Conservation (phyloP, 2,888 invertebrate genomes). For the Seira sanloemensis region DNA sequence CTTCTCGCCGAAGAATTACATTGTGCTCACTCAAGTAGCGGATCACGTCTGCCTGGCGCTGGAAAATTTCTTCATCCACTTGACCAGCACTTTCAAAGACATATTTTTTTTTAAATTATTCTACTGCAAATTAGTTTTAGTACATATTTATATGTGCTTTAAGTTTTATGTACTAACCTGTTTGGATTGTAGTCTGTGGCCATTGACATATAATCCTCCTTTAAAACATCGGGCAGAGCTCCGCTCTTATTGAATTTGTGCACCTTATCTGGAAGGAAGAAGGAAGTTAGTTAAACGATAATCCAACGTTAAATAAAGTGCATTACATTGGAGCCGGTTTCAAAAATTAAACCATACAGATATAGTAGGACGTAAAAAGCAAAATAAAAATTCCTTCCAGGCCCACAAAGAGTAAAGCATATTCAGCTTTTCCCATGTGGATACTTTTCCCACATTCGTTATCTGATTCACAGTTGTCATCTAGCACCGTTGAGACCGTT, state of each 20-base stretch:
- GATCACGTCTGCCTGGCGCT: conserved; percentile 85
- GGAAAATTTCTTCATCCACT: conserved; percentile 80
- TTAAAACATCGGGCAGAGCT: conserved; percentile 81
- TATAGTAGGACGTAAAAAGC: conserved; percentile 78
- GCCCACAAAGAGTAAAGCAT: conserved; percentile 79
- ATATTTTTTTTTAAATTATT: neutral
- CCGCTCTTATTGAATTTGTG: conserved; percentile 80
- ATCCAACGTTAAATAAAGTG: too few species aligned
- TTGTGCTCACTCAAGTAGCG: conserved; percentile 83
- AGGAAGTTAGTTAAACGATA: too few species aligned
- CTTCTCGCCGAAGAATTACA: conserved; percentile 81
- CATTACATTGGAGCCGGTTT: too few species aligned
- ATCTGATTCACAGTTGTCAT: conserved; percentile 77
- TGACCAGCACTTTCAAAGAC: conserved; percentile 76
- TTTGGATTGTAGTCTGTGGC: conserved; percentile 76
- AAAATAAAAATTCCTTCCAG: conserved; percentile 78
- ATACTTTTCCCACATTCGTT: conserved; percentile 78
- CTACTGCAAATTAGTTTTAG: neutral
- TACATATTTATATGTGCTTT: too few species aligned
- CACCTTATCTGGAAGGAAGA: conserved; percentile 78
- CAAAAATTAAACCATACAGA: conserved; percentile 78
- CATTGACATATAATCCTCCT: conserved; percentile 80
- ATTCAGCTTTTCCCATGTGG: conserved; percentile 79
- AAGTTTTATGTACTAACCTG: too few species aligned
- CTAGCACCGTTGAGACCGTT: conserved; percentile 75